These are phyloP conservation scores for Sweltsa coloradensis DNA, from an alignment of 1,140 invertebrate species.

Conservation along the genomic window DNA sequence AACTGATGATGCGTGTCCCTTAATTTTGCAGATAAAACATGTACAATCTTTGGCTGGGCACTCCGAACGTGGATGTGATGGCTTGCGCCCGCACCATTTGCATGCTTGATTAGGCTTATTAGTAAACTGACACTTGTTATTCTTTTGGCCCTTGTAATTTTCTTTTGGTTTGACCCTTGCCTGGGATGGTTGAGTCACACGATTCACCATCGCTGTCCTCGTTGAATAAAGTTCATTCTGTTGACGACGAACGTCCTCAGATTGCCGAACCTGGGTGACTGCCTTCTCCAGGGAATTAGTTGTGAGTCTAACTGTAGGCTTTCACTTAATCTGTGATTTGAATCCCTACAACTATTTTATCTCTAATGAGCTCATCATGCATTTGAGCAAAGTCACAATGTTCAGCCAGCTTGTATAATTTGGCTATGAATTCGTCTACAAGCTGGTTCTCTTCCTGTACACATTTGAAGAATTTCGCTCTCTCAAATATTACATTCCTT, in stretches of 20 bases:
- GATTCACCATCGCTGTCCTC: no score
- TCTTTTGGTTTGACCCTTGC: no score
- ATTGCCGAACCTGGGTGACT: conserved; percentile 13
- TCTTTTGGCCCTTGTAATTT: no score
- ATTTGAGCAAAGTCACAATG: conserved; percentile 26
- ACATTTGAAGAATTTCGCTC: conserved; percentile 26
- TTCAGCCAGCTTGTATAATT: conserved; percentile 23
- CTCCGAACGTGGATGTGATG: no score
- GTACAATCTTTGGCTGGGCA: no score
- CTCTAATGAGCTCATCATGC: conserved; percentile 26
- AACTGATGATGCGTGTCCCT: no score
- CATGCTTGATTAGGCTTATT: no score
- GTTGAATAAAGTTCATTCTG: no score
- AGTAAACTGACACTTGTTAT: no score
- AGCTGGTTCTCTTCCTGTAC: conserved; percentile 22
- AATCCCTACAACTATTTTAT: conserved; percentile 27
- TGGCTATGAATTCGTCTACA: conserved; percentile 27
- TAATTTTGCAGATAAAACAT: no score
- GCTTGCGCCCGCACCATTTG: no score
- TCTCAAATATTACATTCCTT: conserved; percentile 26
- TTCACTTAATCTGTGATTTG: conserved; percentile 18
- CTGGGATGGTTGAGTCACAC: no score
- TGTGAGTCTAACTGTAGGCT: conserved; percentile 17
- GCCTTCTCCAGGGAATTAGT: conserved; percentile 18
- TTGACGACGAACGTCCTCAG: conserved; percentile 11